Percentiles rank a stretch among this genome's conserved stretches.
These are phyloP conservation scores for Rattus norvegicus DNA, from an alignment of 2,113 vertebrate genomes.

Conservation along the genomic window GRCr8 NC_086038.1:49196501-49197000, in stretches of 20 bases:
- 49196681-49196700: background rate
- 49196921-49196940: background rate
- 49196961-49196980: background rate
- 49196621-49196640: background rate
- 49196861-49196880: background rate
- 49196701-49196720: conserved; percentile 23
- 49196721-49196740: conserved; percentile 17
- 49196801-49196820: background rate
- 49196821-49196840: background rate
- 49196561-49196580: background rate
- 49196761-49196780: background rate
- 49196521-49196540: background rate
- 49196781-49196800: background rate
- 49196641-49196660: background rate
- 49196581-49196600: background rate
- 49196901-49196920: background rate
- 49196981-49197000: background rate
- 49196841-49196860: background rate
- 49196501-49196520: background rate
- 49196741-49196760: conserved; percentile 47
- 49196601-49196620: background rate
- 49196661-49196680: background rate
- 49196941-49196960: background rate
- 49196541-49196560: background rate
- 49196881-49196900: background rate